Evolutionary conservation across 2,113 vertebrate genomes (phyloP).

Genomic region (Gadus macrocephalus): DNA sequence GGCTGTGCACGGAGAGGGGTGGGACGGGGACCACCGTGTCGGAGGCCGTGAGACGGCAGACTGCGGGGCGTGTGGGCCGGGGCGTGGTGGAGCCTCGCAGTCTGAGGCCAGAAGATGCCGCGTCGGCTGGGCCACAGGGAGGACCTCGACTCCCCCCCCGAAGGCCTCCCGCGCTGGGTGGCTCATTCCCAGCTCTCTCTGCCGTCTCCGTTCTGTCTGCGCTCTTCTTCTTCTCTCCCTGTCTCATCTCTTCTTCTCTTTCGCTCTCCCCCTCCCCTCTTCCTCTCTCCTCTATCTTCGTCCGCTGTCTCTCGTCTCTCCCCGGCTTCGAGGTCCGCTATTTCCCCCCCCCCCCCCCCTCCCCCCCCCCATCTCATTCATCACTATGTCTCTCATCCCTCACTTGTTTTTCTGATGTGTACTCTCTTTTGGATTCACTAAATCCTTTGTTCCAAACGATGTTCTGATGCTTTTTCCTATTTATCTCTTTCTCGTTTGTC

Average conservation of each 20-base stretch:
- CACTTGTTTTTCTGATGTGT: background rate
- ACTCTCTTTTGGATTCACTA: background rate
- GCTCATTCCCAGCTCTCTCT: background rate
- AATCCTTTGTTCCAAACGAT: background rate
- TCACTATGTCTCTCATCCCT: background rate
- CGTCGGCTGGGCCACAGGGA: too few species aligned
- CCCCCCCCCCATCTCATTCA: too few species aligned
- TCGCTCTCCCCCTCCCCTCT: background rate
- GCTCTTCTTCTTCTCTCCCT: background rate
- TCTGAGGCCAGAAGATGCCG: slow-evolving; percentile 45
- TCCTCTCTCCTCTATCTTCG: background rate
- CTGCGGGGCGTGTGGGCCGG: slow-evolving; percentile 23
- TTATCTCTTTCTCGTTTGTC: background rate
- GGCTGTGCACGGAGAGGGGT: too few species aligned
- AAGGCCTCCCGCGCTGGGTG: too few species aligned
- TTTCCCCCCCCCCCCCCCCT: background rate
- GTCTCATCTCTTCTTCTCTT: background rate
- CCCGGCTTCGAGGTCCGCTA: background rate
- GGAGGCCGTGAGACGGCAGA: slow-evolving; percentile 45
- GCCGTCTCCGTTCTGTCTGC: background rate
- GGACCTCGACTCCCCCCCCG: too few species aligned
- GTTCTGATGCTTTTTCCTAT: background rate
- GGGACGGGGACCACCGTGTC: slow-evolving; percentile 52
- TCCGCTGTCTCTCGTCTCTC: background rate
- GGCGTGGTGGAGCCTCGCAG: slow-evolving; percentile 50